Evolutionary conservation across 2,888 invertebrate genomes (phyloP).

Genomic region (Cheilosia pagana): DNA sequence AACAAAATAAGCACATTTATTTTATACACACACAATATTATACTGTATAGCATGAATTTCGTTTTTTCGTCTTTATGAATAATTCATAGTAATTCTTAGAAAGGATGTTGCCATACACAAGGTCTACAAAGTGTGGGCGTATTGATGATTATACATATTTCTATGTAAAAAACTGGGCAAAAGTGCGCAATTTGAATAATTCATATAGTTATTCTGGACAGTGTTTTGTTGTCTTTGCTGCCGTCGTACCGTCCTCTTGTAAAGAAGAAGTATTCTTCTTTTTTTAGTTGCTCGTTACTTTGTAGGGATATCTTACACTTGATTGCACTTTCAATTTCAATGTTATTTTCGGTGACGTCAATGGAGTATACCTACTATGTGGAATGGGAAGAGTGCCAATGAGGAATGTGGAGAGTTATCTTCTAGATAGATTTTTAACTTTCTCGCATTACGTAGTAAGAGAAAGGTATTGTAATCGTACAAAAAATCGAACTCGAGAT

Average conservation of each 20-base stretch:
- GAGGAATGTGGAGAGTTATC: no score
- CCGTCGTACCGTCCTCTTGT: background rate
- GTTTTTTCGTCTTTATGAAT: slow-evolving; percentile 61
- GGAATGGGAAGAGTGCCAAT: no score
- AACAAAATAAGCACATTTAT: slow-evolving; percentile 16
- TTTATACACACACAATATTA: slow-evolving; percentile 34
- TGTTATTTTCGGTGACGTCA: slow-evolving; percentile 1
- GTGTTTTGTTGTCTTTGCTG: background rate
- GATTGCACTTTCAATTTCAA: slow-evolving; percentile 40
- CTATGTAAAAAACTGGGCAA: slow-evolving; percentile 39
- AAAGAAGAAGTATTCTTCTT: background rate
- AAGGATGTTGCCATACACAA: slow-evolving; percentile 3
- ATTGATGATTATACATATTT: slow-evolving; percentile 47
- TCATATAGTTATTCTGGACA: slow-evolving; percentile 26
- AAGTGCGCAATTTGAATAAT: slow-evolving; percentile 64
- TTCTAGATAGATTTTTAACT: no score
- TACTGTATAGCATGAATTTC: slow-evolving; percentile 17
- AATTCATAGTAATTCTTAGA: slow-evolving; percentile 60
- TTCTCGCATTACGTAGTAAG: no score
- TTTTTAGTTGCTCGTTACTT: background rate
- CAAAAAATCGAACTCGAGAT: no score
- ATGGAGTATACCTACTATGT: background rate
- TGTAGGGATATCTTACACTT: slow-evolving; percentile 17
- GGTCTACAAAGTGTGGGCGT: slow-evolving; percentile 14
- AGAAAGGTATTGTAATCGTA: no score